Evolutionary conservation across 2,113 vertebrate species (phyloP), one percentile per base, ranked within the genome.

Genomic region (Microcebus lehilahytsara): DNA sequence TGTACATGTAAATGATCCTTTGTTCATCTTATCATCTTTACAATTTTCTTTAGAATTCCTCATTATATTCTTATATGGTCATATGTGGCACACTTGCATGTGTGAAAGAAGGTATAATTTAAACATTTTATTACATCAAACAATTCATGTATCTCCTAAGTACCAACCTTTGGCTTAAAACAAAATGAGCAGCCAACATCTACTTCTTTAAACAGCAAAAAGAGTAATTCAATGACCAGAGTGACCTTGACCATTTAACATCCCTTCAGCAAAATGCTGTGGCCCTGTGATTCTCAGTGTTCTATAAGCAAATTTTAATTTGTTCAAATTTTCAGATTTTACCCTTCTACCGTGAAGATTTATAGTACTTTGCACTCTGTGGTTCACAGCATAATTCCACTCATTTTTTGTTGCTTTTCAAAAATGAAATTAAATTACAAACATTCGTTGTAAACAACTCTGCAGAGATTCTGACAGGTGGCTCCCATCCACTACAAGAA

Each of bases 111-210:
- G 46, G 19, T 32, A 60, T 17, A 71, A 89, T 89, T 88, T 93
- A 87, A 95, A 87, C 62, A 84, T 79, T 71, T 80, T 92, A 62
- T 89, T 79, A 22, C 69, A 27, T 96, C 23, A 92, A 53, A 81
- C 16, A 81, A 80, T 81, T 60, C 56, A 19, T 60, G 23, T 46
- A 23, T 49, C n/a, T 95, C 32, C 25, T 79, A 37, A 12, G 22
- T 75, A 77, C 27, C 51, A 79, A 53, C 69, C 42, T 79, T 86
- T 75, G 56, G 34, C 79, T 93, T 89, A 74, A 96, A 17, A 84
- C 17, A 84, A 92, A 84, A 75, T 71, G 34, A 89, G 49, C 8
- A 64, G 58, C 27, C 64, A 75, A 56, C 27, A 64, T 83, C 84
- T 89, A 69, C 34, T 74, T 83, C 40, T 83, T 81, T 32, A 84